Conservation (phyloP, 2,113 vertebrate genomes). For the Hippotragus niger region DNA sequence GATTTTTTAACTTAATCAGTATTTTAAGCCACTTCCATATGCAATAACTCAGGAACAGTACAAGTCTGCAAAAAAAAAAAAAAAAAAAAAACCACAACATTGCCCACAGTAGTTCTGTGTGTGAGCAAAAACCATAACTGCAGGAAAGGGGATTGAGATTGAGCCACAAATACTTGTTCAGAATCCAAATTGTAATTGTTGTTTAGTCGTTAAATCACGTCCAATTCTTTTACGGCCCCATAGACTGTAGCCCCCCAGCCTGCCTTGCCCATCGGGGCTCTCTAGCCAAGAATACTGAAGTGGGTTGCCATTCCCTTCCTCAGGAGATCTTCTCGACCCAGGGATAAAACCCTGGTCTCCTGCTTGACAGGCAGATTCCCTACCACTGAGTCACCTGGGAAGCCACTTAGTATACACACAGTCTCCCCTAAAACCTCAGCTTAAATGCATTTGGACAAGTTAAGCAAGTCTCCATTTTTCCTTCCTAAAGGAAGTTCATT, state of each 20-base stretch:
- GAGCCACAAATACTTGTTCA: not conserved
- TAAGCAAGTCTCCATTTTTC: constrained; percentile 46
- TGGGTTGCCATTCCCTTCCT: not conserved
- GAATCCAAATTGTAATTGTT: constrained; percentile 2
- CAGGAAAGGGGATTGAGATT: not conserved
- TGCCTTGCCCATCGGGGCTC: not conserved
- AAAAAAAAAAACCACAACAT: not conserved
- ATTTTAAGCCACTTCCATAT: not conserved
- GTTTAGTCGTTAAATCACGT: not conserved
- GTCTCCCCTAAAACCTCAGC: constrained; percentile 5
- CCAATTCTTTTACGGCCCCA: not conserved
- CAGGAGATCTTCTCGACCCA: not conserved
- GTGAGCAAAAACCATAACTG: constrained; percentile 6
- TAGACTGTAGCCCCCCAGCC: not conserved
- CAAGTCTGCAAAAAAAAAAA: not conserved
- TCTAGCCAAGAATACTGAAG: not conserved
- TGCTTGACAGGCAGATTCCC: not conserved
- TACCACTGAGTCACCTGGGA: not conserved
- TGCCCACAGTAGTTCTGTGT: not conserved
- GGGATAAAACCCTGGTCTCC: not conserved
- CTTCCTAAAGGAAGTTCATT: constrained; percentile 73
- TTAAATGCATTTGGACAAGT: constrained; percentile 58
- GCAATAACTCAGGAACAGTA: not conserved
- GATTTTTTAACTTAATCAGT: constrained; percentile 7
- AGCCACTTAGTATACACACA: not conserved